Evolutionary conservation across 1,140 invertebrate genomes (phyloP), one percentile per base, ranked within the genome.

Genomic region (Drosophila pandora): DNA sequence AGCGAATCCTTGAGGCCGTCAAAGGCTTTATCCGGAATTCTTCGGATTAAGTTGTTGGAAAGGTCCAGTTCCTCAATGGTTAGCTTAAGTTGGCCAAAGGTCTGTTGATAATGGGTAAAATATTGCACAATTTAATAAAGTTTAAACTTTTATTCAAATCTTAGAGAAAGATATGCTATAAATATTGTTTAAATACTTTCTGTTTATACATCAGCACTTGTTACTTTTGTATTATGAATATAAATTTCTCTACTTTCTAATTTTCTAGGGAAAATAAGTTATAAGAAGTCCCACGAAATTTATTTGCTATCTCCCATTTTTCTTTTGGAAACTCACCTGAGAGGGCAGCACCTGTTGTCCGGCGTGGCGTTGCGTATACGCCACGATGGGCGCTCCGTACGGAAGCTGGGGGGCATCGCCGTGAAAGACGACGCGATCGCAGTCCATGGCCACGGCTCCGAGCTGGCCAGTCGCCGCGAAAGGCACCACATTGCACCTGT

Each of bases 301-400:
- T 28, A 1, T 28, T 28, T 28, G 5, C 25, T 28, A 28, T 7
- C 25, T 28, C 1, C 25, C 25, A 6, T 28, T 28, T 28, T 1
- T 28, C 1, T 28, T 28, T 28, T 28, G 25, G 25, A 43, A 10
- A 48, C 76, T 74, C 81, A 95, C 94, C 92, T 96, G 95, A 45
- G 95, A 94, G 2, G 96, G 96, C 48, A 98, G 91, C 47, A 93
- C 94, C 83, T 97, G 96, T 75, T 96, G 95, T 0, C 97, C 97
- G 45, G 95, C 94, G 81, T 94, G 94, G 49, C 94, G 93, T 85
- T 97, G 96, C 53, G 94, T 95, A 88, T 97, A 96, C 2, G 94
- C 93, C 10, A 95, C 93, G 43, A 97, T 94, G 7, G 96, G 95
- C 10, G 95, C 95, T 12, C 95, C 95, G 76, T 94, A 95, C 0